Percentiles rank a stretch among this genome's conserved stretches.
Evolutionary conservation across 2,888 invertebrate species (phyloP).

Genomic region (Bombylius major): DNA sequence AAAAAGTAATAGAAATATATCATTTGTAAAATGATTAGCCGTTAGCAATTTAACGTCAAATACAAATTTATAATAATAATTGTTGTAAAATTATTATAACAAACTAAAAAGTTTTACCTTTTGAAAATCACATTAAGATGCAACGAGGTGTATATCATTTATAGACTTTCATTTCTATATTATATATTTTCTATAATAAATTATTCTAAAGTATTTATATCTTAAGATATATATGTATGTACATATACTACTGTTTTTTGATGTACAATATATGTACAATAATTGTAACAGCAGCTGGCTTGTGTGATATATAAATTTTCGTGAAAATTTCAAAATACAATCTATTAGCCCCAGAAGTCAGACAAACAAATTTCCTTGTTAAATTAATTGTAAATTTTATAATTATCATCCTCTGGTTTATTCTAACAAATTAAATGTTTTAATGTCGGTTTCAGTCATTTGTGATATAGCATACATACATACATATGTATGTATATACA

Average conservation of each 20-base stretch:
- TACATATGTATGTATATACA: too few species aligned
- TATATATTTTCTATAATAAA: too few species aligned
- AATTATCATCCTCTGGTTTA: conserved; percentile 17
- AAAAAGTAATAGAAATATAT: too few species aligned
- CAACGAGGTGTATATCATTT: background rate
- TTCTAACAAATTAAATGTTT: conserved; percentile 14
- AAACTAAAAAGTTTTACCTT: background rate
- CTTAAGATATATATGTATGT: too few species aligned
- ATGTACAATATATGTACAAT: too few species aligned
- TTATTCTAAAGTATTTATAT: too few species aligned
- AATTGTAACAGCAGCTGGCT: too few species aligned
- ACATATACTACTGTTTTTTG: too few species aligned
- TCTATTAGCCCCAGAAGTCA: conserved; percentile 13
- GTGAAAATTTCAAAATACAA: too few species aligned
- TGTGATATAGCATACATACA: background rate
- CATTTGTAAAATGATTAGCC: background rate
- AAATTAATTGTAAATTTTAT: conserved; percentile 20
- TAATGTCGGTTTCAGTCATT: conserved; percentile 6
- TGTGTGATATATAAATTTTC: background rate
- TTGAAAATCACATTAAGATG: background rate
- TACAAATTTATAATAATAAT: background rate
- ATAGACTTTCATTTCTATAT: too few species aligned
- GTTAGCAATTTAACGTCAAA: background rate
- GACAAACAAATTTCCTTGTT: conserved; percentile 19
- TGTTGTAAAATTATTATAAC: too few species aligned